phyloP scores from a whole-genome alignment of 1,140 invertebrate species.

The Euwallacea fornicatus region DNA sequence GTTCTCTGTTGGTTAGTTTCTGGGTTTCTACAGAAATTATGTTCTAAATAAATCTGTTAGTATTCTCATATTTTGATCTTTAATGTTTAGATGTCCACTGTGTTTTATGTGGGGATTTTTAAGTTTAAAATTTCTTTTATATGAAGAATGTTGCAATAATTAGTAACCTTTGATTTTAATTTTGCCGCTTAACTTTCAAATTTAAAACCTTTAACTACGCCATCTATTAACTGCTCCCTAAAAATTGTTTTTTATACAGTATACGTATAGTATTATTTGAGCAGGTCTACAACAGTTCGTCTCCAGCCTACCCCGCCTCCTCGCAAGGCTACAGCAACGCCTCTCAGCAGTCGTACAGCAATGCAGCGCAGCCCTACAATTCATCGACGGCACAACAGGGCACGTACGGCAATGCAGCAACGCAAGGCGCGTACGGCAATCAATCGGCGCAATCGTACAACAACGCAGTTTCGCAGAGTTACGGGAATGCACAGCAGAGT shows the following conservation, averaged over 20 bases:
- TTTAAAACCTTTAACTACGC: no score
- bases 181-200: no score
- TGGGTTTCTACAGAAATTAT: no score
- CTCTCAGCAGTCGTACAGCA: slow-evolving; percentile 39
- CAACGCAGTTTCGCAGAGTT: slow-evolving; percentile 22
- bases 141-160: no score
- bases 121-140: no score
- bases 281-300: slow-evolving; percentile 34
- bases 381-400: slow-evolving; percentile 7
- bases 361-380: slow-evolving; percentile 42
- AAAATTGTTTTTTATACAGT: neutral
- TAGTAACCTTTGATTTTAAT: no score
- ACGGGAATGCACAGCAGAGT: slow-evolving; percentile 23
- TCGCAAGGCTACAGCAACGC: slow-evolving; percentile 33
- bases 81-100: no score
- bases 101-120: no score
- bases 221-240: no score
- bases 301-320: slow-evolving; percentile 31
- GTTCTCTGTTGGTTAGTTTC: no score
- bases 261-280: slow-evolving; percentile 3
- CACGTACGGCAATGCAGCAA: slow-evolving; percentile 39
- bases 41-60: no score
- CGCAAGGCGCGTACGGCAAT: slow-evolving; percentile 14
- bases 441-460: slow-evolving; percentile 11
- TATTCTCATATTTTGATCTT: no score